Conservation (phyloP, 2,888 invertebrate genomes). For the Aspidiotus destructor region DNA sequence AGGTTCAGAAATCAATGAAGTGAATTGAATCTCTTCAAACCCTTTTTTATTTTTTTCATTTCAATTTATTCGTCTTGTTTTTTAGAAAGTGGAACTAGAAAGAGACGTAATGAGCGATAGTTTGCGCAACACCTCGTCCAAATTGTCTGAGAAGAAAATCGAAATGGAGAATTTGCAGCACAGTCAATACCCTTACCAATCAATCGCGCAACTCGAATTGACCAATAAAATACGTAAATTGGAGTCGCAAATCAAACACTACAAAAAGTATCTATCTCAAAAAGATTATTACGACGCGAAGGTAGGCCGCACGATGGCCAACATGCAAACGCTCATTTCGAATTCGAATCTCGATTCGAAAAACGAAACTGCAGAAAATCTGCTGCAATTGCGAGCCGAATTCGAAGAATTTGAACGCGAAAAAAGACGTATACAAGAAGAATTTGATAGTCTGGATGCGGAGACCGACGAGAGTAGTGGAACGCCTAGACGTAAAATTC, state of each 20-base stretch:
- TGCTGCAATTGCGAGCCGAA: neutral
- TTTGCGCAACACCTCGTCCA: slow-evolving; percentile 8
- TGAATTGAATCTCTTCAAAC: neutral
- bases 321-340: neutral
- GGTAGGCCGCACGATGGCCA: neutral
- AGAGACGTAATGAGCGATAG: slow-evolving; percentile 14
- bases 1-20: neutral
- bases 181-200: slow-evolving; percentile 1
- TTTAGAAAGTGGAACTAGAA: slow-evolving; percentile 24
- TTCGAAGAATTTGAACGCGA: neutral
- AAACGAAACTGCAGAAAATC: neutral
- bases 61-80: no score
- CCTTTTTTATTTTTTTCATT: neutral
- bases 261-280: neutral
- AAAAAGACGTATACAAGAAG: slow-evolving; percentile 6
- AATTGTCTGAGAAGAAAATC: slow-evolving; percentile 18
- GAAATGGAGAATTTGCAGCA: slow-evolving; percentile 27
- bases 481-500: no score
- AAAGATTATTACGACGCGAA: slow-evolving; percentile 9
- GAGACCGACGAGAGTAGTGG: neutral
- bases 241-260: neutral
- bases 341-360: neutral
- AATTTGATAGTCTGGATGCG: neutral
- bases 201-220: slow-evolving; percentile 7
- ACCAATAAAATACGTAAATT: neutral